Conservation (phyloP, 2,888 invertebrate species). For the Drepana falcataria region DNA sequence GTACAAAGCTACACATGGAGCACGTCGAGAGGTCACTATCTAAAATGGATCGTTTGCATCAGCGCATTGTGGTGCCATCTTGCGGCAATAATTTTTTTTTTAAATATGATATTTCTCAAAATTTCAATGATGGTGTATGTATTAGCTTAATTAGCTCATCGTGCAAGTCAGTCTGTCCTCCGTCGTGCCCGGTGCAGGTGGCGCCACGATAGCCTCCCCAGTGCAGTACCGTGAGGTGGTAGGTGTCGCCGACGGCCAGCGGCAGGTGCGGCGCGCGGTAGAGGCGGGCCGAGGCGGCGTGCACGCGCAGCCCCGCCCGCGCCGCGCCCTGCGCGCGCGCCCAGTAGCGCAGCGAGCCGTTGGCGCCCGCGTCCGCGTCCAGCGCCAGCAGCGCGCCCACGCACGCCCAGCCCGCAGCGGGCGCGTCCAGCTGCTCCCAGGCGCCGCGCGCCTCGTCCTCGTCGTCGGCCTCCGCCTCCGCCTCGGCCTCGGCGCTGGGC, state of each 20-base stretch:
- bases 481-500: slow-evolving; percentile 47
- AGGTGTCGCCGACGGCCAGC: slow-evolving; percentile 79
- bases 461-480: slow-evolving; percentile 47
- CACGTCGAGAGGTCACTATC: too few relatives aligned
- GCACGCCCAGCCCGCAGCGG: slow-evolving; percentile 32
- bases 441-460: slow-evolving; percentile 39
- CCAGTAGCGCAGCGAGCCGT: slow-evolving; percentile 90
- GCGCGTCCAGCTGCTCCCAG: slow-evolving; percentile 40
- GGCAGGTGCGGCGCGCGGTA: slow-evolving; percentile 82
- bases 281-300: slow-evolving; percentile 89
- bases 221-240: slow-evolving; percentile 46
- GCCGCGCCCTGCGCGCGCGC: slow-evolving; percentile 82
- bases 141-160: too few relatives aligned
- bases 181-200: too few relatives aligned
- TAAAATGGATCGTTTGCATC: too few relatives aligned
- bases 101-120: too few relatives aligned
- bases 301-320: slow-evolving; percentile 89
- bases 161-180: too few relatives aligned
- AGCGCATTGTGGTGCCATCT: too few relatives aligned
- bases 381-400: slow-evolving; percentile 82
- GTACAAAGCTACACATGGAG: too few relatives aligned
- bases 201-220: too few relatives aligned
- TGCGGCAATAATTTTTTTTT: too few relatives aligned
- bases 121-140: too few relatives aligned
- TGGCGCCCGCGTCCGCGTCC: slow-evolving; percentile 89